A percentile compares a stretch with the other conserved stretches of the same genome.
phyloP scores from a whole-genome alignment of 2,113 vertebrate species.

The Pipa parva region DNA sequence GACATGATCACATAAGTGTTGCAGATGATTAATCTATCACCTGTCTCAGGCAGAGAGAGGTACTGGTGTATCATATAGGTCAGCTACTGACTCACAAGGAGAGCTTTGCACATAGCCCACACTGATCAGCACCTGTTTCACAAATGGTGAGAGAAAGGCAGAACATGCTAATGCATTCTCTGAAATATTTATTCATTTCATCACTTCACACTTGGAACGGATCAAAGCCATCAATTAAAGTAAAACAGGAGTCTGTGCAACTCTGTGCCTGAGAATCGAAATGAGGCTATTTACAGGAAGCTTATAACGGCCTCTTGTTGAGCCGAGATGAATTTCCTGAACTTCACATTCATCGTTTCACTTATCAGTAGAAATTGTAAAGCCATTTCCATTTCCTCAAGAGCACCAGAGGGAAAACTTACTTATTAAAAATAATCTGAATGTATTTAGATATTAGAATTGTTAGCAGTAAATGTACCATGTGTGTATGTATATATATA shows the following conservation, averaged over 20 bases:
- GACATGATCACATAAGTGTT: conserved; percentile 36
- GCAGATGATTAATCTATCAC: conserved; percentile 37
- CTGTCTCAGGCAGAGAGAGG: conserved; percentile 24
- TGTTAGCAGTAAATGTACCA: too few relatives aligned
- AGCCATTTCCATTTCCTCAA: not conserved
- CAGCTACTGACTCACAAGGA: conserved; percentile 9
- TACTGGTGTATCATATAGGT: conserved; percentile 30
- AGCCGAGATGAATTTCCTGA: conserved; percentile 1
- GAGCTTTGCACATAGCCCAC: not conserved
- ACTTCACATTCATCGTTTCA: not conserved
- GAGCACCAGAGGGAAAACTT: too few relatives aligned
- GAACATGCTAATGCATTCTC: not conserved
- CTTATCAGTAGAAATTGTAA: not conserved
- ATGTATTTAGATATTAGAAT: too few relatives aligned
- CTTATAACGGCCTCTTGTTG: not conserved
- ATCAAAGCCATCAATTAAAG: not conserved
- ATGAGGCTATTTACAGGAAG: not conserved
- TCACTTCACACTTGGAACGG: not conserved
- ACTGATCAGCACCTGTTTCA: conserved; percentile 4
- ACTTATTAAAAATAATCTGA: too few relatives aligned
- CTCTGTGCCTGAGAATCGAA: not conserved
- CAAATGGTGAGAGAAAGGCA: not conserved
- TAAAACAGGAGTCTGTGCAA: not conserved
- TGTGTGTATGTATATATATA: too few relatives aligned
- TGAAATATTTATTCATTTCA: not conserved